A percentile compares a stretch with the other conserved stretches of the same genome.
Evolutionary conservation across 2,797 vertebrate genomes (phyloP).

Genomic region (Kryptolebias ocellatus): DNA sequence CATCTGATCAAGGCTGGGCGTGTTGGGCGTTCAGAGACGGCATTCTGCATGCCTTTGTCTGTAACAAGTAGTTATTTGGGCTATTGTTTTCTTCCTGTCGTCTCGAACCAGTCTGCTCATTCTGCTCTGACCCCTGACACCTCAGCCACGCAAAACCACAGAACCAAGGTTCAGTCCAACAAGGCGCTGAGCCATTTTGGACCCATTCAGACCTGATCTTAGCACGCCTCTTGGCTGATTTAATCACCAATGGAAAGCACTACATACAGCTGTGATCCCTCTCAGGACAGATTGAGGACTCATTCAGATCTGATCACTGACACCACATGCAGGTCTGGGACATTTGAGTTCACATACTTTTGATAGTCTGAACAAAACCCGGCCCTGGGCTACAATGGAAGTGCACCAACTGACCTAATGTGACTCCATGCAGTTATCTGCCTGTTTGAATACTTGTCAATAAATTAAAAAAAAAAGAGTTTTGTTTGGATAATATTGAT

Average conservation of each 20-base stretch:
- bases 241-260: background rate
- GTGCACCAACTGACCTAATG: background rate
- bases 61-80: no score
- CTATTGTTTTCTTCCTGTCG: no score
- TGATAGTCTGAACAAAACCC: background rate
- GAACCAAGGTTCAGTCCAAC: background rate
- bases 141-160: slow-evolving; percentile 5
- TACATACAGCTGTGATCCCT: background rate
- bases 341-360: background rate
- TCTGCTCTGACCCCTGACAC: no score
- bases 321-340: background rate
- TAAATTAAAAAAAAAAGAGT: background rate
- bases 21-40: no score
- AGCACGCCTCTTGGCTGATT: background rate
- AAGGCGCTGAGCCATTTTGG: slow-evolving; percentile 43
- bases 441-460: no score
- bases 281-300: background rate
- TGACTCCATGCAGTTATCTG: background rate
- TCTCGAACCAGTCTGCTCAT: no score
- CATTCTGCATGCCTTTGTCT: no score
- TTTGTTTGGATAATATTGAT: background rate
- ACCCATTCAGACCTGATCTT: slow-evolving; percentile 10
- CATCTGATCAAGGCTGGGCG: no score
- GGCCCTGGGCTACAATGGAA: background rate
- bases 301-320: background rate